Base-by-base conservation (phyloP, 2,888 invertebrate genomes). In the Oscheius sp. region DNA sequence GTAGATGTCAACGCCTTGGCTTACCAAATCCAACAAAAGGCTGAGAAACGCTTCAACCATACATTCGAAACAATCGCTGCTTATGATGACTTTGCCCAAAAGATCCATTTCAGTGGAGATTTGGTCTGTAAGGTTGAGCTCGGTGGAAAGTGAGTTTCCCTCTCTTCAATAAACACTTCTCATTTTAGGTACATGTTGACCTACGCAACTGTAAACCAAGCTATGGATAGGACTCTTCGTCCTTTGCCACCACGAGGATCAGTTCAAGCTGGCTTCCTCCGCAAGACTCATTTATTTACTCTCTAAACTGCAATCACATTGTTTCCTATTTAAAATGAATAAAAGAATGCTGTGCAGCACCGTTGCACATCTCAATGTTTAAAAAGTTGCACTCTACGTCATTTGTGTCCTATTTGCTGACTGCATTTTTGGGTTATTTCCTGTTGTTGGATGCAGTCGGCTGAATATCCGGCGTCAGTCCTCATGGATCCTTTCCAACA, bases 51-150 rank as follows among this genome's bases (percentile, higher is more conserved):
- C 12, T 80, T 80, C 72, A 65, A 74, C 34, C 71, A 75, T 2
- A 65, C 77, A 15, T 80, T 80, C 66, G 80, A 80, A 34, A 78
- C 79, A 0, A 73, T 80, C 31, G 79, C 75, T 23, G 76, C 75
- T 1, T 79, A 73, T 37, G 74, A 78, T 50, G 80, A 80, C 45
- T 80, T 79, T 53, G 76, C 79, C 0, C 80, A 80, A 48, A 80
- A 76, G 70, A 78, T 80, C 48, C 77, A 80, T 65, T 80, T 79
- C 73, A 69, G 71, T 29, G 73, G 73, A 42, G 78, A 80, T 64
- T 66, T 78, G 42, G 80, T 80, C 20, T 80, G 80, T 74, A 80
- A 80, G 48, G 69, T 78, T 5, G 79, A 80, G 29, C 58, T 79
- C 34, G 78, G 74, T 17, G 77, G 79, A n/a, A 64, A 64, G 48